Evolutionary conservation across 2,113 vertebrate genomes (phyloP), one percentile per base, ranked within the genome.

Genomic region (Leptosomus discolor): DNA sequence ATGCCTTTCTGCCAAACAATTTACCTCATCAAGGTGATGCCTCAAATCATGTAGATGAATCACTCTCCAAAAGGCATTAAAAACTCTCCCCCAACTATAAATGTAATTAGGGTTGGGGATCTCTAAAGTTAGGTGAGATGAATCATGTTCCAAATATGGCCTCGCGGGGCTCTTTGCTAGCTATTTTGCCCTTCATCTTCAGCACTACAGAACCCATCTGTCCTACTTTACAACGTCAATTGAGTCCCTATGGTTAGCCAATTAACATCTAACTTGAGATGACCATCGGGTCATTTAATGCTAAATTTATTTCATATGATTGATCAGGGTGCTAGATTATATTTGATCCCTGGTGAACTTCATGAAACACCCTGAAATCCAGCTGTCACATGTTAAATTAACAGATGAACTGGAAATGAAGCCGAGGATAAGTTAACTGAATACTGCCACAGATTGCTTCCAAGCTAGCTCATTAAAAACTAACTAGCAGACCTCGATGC

Each of bases 251-350:
- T 64, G 56, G 93, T 79, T 82, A 88, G 80, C 82, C 69, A 95
- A 96, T 95, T 96, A 96, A 93, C 84, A 90, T 82, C 74, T 73
- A 91, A 75, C 93, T 95, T 43, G 74, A 76, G 81, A 88, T 91
- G 81, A 75, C 81, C 94, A 73, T 29, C 18, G 36, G 81, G 81
- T 95, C 87, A 88, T 90, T 96, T 90, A 96, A 95, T 71, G 45
- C 87, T 76, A 79, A 87, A 94, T 91, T 92, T 96, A 93, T 97
- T 97, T 91, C 81, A 16, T 90, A 53, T 91, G 93, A 96, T 91
- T 95, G 93, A 96, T 96, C 93, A 85, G 84, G 69, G 73, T 65
- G 80, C 77, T 90, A 61, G 74, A 53, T 91, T 95, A 18, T 84
- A 91, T 87, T 95, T 96, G 90, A 94, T 97, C 94, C 48, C 20